Conservation (phyloP, 2,888 invertebrate species). For the Heliconius sara region DNA sequence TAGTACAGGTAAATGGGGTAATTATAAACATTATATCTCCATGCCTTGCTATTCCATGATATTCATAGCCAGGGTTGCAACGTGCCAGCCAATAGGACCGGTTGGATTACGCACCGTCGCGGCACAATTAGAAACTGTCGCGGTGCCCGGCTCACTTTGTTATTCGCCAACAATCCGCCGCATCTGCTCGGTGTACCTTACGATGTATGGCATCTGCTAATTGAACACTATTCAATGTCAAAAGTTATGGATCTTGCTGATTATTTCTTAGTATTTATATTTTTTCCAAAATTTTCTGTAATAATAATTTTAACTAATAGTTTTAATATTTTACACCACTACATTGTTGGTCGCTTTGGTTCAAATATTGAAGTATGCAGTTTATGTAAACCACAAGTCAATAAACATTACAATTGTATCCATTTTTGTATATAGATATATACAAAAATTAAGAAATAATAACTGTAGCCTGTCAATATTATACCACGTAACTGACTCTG, state of each 20-base stretch:
- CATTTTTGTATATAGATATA: background rate
- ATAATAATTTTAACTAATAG: too few relatives aligned
- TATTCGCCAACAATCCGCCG: slow-evolving; percentile 78
- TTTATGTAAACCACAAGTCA: background rate
- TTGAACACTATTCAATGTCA: slow-evolving; percentile 63
- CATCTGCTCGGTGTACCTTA: slow-evolving; percentile 67
- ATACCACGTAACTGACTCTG: slow-evolving; percentile 45
- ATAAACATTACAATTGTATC: background rate
- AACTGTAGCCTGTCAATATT: slow-evolving; percentile 42
- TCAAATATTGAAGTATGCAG: background rate
- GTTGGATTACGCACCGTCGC: slow-evolving; percentile 82
- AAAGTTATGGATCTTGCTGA: slow-evolving; percentile 40
- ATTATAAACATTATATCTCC: slow-evolving; percentile 49
- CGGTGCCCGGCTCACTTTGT: slow-evolving; percentile 73
- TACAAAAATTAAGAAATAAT: slow-evolving; percentile 18
- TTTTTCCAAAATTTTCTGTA: background rate
- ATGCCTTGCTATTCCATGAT: slow-evolving; percentile 43
- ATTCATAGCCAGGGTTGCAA: slow-evolving; percentile 59
- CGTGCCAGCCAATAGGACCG: slow-evolving; percentile 77
- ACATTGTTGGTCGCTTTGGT: background rate
- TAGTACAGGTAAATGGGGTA: background rate
- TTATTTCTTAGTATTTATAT: slow-evolving; percentile 29
- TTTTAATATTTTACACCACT: background rate
- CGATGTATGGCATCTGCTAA: slow-evolving; percentile 71
- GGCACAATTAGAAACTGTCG: slow-evolving; percentile 82